Evolutionary conservation across 2,888 invertebrate genomes (phyloP).

Genomic region (Podabrus alpinus): DNA sequence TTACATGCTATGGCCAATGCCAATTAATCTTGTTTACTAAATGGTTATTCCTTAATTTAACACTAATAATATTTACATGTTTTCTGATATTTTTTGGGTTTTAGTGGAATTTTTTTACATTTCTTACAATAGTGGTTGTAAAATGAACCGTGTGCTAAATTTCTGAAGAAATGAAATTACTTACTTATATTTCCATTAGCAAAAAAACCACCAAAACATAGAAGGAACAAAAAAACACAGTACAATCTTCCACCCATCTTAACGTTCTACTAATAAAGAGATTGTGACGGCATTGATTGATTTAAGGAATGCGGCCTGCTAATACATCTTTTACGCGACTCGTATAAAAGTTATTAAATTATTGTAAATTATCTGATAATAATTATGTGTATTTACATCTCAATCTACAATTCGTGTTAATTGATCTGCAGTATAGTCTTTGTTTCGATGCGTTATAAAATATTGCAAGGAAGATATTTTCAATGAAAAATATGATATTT

Average conservation of each 20-base stretch:
- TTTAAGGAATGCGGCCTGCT: too few species aligned
- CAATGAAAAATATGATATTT: too few species aligned
- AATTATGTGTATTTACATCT: too few species aligned
- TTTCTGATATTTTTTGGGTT: background rate
- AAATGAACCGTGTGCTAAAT: background rate
- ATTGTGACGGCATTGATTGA: background rate
- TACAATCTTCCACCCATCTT: background rate
- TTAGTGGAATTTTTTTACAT: background rate
- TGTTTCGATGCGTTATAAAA: too few species aligned
- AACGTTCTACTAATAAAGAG: background rate
- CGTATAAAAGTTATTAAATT: too few species aligned
- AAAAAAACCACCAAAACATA: background rate
- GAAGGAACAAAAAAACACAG: background rate
- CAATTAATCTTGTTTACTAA: background rate
- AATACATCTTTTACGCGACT: too few species aligned
- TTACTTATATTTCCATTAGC: background rate
- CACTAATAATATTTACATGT: background rate
- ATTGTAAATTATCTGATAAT: too few species aligned
- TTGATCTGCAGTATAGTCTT: too few species aligned
- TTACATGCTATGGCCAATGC: background rate
- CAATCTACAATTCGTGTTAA: too few species aligned
- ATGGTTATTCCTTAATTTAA: background rate
- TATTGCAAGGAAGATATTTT: too few species aligned
- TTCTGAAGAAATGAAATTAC: background rate
- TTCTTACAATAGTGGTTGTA: background rate